phyloP scores from a whole-genome alignment of 2,113 vertebrate species.

The Haplochromis burtoni region DNA sequence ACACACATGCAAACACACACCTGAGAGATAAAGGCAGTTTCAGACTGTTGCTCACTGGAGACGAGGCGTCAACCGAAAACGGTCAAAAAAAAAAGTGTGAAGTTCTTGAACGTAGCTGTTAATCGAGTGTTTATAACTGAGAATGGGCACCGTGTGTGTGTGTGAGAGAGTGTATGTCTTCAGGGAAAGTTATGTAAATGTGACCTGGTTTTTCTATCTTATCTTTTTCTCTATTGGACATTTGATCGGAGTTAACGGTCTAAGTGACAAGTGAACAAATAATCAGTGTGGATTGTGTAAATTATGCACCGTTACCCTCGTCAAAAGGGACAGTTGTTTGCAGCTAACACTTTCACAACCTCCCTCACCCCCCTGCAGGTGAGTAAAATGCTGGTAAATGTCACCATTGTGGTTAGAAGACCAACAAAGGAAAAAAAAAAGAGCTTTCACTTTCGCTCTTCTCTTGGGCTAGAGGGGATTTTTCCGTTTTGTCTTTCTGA shows the following conservation, averaged over 20 bases:
- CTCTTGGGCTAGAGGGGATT: fast-evolving
- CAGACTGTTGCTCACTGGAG: not conserved
- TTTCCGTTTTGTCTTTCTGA: not conserved
- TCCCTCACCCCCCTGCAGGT: not conserved
- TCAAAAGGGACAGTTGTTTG: not conserved
- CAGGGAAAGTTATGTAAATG: not conserved
- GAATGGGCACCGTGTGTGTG: not conserved
- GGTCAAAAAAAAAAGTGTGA: not conserved
- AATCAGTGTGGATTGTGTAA: not conserved
- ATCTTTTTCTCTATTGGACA: not conserved
- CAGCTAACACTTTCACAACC: not conserved
- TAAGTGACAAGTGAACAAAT: not conserved
- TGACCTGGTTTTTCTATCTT: not conserved
- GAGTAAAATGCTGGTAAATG: not conserved
- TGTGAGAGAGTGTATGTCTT: fast-evolving
- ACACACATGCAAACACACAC: not conserved
- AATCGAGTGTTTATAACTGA: not conserved
- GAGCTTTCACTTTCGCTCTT: not conserved
- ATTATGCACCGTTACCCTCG: not conserved
- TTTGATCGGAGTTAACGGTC: not conserved
- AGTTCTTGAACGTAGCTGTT: not conserved
- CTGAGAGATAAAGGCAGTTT: not conserved
- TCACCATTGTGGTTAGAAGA: not conserved
- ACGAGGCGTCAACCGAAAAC: not conserved
- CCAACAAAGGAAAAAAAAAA: fast-evolving